Percentiles rank a stretch among this genome's conserved stretches.
phyloP scores from a whole-genome alignment of 2,113 vertebrate genomes.

The Mesoclemmys tuberculata region DNA sequence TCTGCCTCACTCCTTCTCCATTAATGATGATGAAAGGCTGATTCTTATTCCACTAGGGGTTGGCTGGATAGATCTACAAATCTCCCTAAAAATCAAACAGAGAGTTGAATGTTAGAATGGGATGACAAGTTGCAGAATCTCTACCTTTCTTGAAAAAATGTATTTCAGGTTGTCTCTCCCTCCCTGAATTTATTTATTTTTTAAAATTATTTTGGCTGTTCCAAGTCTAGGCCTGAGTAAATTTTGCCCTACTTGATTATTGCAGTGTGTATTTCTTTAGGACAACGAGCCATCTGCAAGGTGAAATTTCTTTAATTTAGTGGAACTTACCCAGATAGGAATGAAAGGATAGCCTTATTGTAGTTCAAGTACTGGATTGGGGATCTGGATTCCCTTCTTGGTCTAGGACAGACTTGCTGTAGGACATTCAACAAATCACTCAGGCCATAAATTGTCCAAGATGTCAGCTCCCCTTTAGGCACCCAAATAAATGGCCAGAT shows the following conservation, averaged over 20 bases:
- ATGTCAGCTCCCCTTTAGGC: background rate
- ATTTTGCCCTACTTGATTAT: background rate
- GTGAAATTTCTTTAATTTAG: background rate
- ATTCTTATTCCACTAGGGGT: background rate
- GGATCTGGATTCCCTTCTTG: background rate
- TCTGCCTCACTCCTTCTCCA: background rate
- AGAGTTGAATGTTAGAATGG: too few relatives aligned
- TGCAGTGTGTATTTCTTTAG: background rate
- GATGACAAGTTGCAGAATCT: background rate
- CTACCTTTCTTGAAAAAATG: background rate
- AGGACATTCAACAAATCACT: accelerated
- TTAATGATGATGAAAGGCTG: constrained; percentile 4
- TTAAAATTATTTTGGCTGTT: background rate
- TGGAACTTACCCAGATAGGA: background rate
- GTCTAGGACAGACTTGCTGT: background rate
- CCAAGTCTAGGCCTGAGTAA: background rate
- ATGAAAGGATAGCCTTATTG: background rate
- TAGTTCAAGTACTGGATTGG: background rate
- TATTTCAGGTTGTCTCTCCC: background rate
- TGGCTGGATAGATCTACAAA: background rate
- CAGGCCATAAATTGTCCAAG: background rate
- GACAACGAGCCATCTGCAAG: background rate
- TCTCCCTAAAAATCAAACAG: too few relatives aligned
- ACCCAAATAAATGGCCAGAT: background rate
- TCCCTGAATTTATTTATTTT: background rate